phyloP scores from a whole-genome alignment of 2,797 vertebrate species.

The Microctenopoma lineatum region DNA sequence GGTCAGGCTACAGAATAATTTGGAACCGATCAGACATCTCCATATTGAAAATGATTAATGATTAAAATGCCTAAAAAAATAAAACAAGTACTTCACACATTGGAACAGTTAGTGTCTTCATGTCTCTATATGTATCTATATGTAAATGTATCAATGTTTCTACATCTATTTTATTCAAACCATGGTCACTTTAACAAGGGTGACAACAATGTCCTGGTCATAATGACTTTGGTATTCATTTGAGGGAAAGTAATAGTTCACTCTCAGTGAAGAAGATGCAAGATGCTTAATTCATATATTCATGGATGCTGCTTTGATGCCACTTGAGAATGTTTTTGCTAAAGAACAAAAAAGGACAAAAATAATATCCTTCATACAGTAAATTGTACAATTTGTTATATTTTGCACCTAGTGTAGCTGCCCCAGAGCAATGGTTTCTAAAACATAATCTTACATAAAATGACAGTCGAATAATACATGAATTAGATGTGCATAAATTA shows the following conservation, averaged over 20 bases:
- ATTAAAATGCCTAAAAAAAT: not conserved
- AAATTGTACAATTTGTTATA: constrained; percentile 2
- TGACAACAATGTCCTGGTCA: not conserved
- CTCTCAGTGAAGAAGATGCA: not conserved
- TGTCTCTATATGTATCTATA: not conserved
- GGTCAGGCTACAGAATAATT: not conserved
- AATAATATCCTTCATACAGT: not conserved
- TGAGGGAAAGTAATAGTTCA: not conserved
- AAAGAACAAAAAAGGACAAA: constrained; percentile 14
- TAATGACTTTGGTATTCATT: not conserved
- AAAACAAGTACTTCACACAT: not conserved
- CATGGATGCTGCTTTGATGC: not conserved
- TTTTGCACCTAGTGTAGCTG: not conserved
- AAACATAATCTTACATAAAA: constrained; percentile 6
- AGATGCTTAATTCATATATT: not conserved
- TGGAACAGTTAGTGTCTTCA: not conserved
- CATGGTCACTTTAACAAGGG: not conserved
- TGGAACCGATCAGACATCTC: not conserved
- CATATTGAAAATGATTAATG: not conserved
- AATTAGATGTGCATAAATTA: constrained; percentile 37
- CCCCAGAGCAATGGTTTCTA: not conserved
- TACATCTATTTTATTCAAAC: constrained; percentile 3
- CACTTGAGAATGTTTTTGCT: not conserved
- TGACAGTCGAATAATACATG: constrained; percentile 22
- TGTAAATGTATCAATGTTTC: not conserved